phyloP scores from a whole-genome alignment of 2,888 invertebrate genomes.

The Nymphalis c-album region DNA sequence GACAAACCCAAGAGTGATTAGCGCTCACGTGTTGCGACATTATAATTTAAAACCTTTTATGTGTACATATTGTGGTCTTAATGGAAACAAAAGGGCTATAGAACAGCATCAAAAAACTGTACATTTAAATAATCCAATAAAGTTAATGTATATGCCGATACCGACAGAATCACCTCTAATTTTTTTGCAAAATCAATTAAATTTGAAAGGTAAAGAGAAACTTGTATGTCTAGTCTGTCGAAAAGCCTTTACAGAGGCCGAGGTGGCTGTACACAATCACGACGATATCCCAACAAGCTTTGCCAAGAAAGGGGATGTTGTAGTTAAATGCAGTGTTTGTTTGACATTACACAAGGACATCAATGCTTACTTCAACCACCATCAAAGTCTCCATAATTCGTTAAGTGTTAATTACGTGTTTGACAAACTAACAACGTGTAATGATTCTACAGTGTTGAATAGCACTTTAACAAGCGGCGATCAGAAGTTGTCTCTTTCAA shows the following conservation, averaged over 20 bases:
- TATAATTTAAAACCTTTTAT: constrained; percentile 67
- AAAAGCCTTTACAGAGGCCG: constrained; percentile 44
- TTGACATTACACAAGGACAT: constrained; percentile 52
- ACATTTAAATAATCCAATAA: constrained; percentile 51
- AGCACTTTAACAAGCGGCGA: constrained; percentile 51
- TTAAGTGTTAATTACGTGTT: constrained; percentile 52
- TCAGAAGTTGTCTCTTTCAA: constrained; percentile 47
- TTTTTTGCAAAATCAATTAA: constrained; percentile 24
- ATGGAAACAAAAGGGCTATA: constrained; percentile 51
- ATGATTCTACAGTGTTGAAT: constrained; percentile 40
- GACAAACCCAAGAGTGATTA: constrained; percentile 46
- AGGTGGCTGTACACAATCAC: constrained; percentile 51
- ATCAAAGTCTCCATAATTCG: constrained; percentile 50
- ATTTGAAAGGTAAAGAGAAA: constrained; percentile 27
- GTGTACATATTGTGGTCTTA: constrained; percentile 67
- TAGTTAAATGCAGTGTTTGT: constrained; percentile 74
- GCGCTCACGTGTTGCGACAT: constrained; percentile 71
- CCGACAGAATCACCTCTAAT: constrained; percentile 43
- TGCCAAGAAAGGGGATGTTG: constrained; percentile 58
- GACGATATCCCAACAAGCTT: constrained; percentile 49
- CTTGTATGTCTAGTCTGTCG: constrained; percentile 63
- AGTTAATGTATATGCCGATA: constrained; percentile 38
- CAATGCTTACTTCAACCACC: constrained; percentile 60
- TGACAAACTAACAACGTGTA: constrained; percentile 47
- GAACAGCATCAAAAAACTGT: constrained; percentile 51